phyloP scores from a whole-genome alignment of 2,113 vertebrate species.

The Percina caprodes region DNA sequence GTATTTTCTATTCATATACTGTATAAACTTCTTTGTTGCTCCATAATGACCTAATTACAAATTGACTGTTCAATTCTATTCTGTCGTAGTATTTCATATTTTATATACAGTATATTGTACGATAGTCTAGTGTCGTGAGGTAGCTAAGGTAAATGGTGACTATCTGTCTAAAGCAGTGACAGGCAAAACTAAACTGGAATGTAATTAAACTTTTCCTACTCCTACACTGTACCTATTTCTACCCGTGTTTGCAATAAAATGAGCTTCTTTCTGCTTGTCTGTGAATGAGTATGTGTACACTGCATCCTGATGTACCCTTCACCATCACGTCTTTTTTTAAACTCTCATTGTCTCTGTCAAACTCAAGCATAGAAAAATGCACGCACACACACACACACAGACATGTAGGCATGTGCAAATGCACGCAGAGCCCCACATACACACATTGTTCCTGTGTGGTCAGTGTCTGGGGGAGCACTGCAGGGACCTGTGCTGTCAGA shows the following conservation, averaged over 20 bases:
- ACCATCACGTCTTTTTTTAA: constrained; percentile 20
- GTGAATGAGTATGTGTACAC: constrained; percentile 30
- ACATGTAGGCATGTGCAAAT: neutral
- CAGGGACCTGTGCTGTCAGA: constrained; percentile 73
- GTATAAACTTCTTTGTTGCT: neutral
- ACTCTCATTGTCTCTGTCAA: constrained; percentile 23
- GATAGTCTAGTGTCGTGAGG: constrained; percentile 1
- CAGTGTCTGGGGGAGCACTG: constrained; percentile 66
- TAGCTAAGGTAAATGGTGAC: constrained; percentile 27
- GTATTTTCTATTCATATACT: neutral
- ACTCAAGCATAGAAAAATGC: constrained; percentile 21
- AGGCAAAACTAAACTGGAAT: constrained; percentile 49
- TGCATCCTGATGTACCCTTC: constrained; percentile 50
- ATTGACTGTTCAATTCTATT: neutral
- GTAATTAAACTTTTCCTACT: constrained; percentile 52
- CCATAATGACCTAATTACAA: neutral
- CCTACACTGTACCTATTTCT: constrained; percentile 23
- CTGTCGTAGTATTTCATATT: neutral
- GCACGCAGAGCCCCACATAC: constrained; percentile 3
- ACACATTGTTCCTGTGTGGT: constrained; percentile 38
- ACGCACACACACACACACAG: constrained; percentile 35
- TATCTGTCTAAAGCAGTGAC: constrained; percentile 30
- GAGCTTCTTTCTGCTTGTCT: constrained; percentile 23
- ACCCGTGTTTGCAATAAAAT: constrained; percentile 34
- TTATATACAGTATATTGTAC: neutral